Evolutionary conservation across 1,140 invertebrate genomes (phyloP), one percentile per base, ranked within the genome.

Genomic region (Cydia amplana): DNA sequence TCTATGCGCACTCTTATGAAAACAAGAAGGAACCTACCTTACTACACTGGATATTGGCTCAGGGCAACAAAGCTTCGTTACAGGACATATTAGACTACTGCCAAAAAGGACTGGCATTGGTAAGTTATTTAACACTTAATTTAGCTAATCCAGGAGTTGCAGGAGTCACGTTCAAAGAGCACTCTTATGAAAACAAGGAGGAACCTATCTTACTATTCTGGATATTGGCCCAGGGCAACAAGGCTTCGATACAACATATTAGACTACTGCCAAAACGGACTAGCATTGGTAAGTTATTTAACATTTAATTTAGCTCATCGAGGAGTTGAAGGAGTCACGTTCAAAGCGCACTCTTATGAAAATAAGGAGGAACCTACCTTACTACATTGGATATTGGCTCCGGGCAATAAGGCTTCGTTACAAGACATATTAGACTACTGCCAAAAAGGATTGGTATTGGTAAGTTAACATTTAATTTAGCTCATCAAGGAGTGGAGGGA

Each of bases 151-250:
- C n/a, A n/a, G n/a, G n/a, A n/a, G n/a, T n/a, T n/a, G n/a, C n/a
- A 36, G 89, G 83, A 1, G 83, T 85, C n/a, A 80, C 79, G 0
- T 91, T 91, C 77, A 86, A 85, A 67, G 86, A 83, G 7, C 80
- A 81, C 1, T 87, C 87, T 7, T 82, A 86, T 18, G 88, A 90
- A 67, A 89, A 79, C 72, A 91, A 89, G 46, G 91, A 93, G 43
- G 86, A 92, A 9, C 85, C 94, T 0, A 95, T 95, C 49, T 83
- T 98, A 1, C 87, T 97, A 40, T 95, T 97, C 78, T 98, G 97
- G 97, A 97, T 98, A 25, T 94, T 95, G 12, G 94, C 95, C 0
- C 95, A 97, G 82, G 97, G 98, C 80, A 96, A 95, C 85, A 95
- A 97, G 77, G 95, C 95, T 64, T 95, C 95, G 64, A 85, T 98